Base-by-base conservation (phyloP, 1,140 invertebrate species). In the Megathymus violae region DNA sequence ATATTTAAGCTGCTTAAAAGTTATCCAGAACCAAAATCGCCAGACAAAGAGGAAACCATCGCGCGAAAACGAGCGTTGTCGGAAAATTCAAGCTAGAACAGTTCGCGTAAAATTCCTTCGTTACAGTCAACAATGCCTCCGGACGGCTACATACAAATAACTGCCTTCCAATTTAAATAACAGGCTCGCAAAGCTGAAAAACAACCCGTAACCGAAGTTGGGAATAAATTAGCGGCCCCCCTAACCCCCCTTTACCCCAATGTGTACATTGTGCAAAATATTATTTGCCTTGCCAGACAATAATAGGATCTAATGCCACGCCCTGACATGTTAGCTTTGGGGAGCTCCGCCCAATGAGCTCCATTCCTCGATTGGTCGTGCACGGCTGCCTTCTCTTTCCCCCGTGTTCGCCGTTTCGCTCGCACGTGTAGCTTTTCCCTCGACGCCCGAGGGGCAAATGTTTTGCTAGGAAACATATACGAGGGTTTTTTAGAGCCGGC, bases 211-310 rank as follows among this genome's bases (percentile, higher is more conserved):
- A 90, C 86, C 88, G 82, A 88, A 89, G 86, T 90, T 90, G 86
- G 80, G 80, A 89, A 89, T 89, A 85, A 90, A 90, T 90, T 90
- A 90, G 88, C 83, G 81, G 74, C 78, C 78, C 69, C 88, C 80
- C 71, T 56, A 41, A 59, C 69, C 70, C 82, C 85, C 78, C 77
- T 66, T 74, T 73, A 81, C 71, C 80, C 82, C 85, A 88, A 85
- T 90, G 88, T 89, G 83, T 90, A 90, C 88, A 90, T 88, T 89
- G 85, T 87, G 83, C 85, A 87, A 88, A 90, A 90, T 90, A 90
- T 90, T 90, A 89, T 90, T 90, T 90, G 88, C 83, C 79, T 90
- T 85, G 83, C 84, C 77, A 83, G 86, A 89, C 82, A 84, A 90
- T 90, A 90, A 90, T 89, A 85, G 83, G 86, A 90, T 90, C 83